Percentiles rank a stretch among this genome's conserved stretches.
These are phyloP conservation scores for Dendroctonus ponderosae DNA, from an alignment of 1,140 invertebrate species.

Conservation along the genomic window DNA sequence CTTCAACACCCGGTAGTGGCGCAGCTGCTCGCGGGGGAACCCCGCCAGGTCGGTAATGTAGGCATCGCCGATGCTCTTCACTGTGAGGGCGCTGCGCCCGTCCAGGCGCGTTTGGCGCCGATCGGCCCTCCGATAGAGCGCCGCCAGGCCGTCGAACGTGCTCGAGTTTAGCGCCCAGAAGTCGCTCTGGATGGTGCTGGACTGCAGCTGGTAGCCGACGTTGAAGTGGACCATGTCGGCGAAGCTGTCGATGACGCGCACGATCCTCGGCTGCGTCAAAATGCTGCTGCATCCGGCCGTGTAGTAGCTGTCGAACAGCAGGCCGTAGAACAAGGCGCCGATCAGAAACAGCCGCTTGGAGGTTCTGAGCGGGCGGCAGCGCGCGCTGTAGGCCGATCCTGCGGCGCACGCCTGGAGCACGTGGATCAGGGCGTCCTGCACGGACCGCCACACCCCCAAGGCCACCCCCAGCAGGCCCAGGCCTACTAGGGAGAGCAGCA, in stretches of 20 bases:
- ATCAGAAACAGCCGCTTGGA: conserved; percentile 3
- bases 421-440: background rate
- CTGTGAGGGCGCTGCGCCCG: conserved; percentile 6
- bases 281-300: conserved; percentile 14
- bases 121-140: conserved; percentile 5
- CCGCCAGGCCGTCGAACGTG: conserved; percentile 6
- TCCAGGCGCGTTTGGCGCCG: conserved; percentile 1
- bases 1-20: conserved; percentile 19
- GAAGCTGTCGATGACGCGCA: conserved; percentile 2
- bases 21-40: conserved; percentile 4
- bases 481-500: too few relatives aligned
- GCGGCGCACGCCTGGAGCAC: background rate
- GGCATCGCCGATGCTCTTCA: conserved; percentile 16
- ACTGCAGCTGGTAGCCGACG: too few relatives aligned
- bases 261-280: conserved; percentile 6
- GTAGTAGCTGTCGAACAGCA: conserved; percentile 11
- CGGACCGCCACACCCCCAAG: too few relatives aligned
- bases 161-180: background rate
- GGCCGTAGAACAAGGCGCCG: background rate
- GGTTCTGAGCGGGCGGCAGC: too few relatives aligned
- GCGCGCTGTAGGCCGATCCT: background rate
- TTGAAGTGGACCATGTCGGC: conserved; percentile 19
- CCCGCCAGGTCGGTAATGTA: conserved; percentile 19
- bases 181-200: background rate
- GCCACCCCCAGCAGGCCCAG: too few relatives aligned